phyloP scores from a whole-genome alignment of 92 coral and sea anemone genomes.

The Parazoanthus atlanticus region DNA sequence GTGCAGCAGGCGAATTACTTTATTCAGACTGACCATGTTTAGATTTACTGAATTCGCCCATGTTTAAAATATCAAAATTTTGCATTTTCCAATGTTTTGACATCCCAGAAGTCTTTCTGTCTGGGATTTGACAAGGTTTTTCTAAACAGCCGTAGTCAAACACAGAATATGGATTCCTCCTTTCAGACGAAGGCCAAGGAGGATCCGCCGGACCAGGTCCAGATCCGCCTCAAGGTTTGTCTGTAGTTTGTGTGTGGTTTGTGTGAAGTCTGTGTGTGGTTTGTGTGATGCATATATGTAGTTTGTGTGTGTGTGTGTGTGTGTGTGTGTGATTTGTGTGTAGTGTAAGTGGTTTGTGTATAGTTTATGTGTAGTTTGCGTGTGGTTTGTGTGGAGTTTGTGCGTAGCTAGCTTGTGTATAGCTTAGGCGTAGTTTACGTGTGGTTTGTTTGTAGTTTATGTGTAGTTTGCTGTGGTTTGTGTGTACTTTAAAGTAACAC shows the following conservation, averaged over 20 bases:
- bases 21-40: too few species aligned
- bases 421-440: background rate
- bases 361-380: background rate
- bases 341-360: too few species aligned
- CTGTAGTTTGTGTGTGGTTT: background rate
- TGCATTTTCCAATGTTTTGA: too few species aligned
- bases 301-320: too few species aligned
- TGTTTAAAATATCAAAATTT: too few species aligned
- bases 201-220: constrained; percentile 3
- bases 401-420: background rate
- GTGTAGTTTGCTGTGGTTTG: background rate
- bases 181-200: background rate
- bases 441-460: too few species aligned
- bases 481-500: too few species aligned
- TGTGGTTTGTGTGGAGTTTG: background rate
- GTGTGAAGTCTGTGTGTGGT: background rate
- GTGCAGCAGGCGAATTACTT: too few species aligned
- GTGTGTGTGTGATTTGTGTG: too few species aligned
- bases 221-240: background rate
- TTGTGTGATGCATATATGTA: too few species aligned
- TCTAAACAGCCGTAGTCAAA: background rate
- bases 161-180: constrained; percentile 2
- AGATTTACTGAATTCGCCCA: too few species aligned
- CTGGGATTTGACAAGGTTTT: background rate
- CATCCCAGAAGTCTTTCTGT: too few species aligned